Evolutionary conservation across 2,888 invertebrate species (phyloP), one percentile per base, ranked within the genome.

Genomic region (Drosophila hamatofila): DNA sequence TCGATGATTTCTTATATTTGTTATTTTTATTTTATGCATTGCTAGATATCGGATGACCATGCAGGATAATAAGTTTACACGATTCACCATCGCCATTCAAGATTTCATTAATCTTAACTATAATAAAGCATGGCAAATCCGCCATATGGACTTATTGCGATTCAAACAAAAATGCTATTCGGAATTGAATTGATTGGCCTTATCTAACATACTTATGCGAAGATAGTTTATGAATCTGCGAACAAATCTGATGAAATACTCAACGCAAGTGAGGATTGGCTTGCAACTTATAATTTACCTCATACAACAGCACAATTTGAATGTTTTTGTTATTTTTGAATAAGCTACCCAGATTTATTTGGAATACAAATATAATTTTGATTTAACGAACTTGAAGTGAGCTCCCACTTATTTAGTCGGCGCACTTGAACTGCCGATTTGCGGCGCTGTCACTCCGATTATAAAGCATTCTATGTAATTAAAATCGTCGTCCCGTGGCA

Each of bases 341-440:
- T 18, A 41, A 11, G 23, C 21, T 23, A 18, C 7, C 3, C 14
- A 14, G 3, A 23, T 23, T 44, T 14, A 23, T 11, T 23, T 44
- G 9, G 2, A 48, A 48, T 48, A 12, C n/a, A 25, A 16, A 12
- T 27, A n/a, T n/a, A 9, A 11, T 5, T 27, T n/a, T 4, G 46
- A n/a, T 48, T 46, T 48, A 11, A 11, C n/a, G n/a, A 48, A 27
- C 27, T 18, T 27, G 2, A 16, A 27, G 11, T 46, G 1, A 2
- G 2, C 14, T 7, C 11, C 11, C 21, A 25, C 16, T 46, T 25
- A 16, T 48, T 11, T 48, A n/a, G n/a, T 4, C 18, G 27, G 68
- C 65, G 60, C 64, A 16, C 65, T 77, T 70, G 74, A 78, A 63
- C 71, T 35, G 42, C 14, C 37, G 66, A 82, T 80, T 80, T 63